Conservation (phyloP, 64 coral and sea anemone genomes). For the Porites lutea region DNA sequence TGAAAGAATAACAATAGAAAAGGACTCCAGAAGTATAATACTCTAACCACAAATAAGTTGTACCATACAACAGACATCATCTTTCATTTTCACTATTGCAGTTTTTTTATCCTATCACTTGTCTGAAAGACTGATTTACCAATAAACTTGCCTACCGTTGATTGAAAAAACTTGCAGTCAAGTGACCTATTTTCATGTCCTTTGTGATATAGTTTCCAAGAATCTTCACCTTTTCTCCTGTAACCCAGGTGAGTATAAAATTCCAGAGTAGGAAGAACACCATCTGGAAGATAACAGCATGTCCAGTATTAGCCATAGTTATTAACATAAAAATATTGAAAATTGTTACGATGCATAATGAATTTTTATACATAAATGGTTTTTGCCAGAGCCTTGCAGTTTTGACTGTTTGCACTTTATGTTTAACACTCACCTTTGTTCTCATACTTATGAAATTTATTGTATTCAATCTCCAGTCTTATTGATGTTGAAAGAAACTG, state of each 20-base stretch:
- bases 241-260: conserved; percentile 55
- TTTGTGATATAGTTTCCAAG: conserved; percentile 17
- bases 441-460: not conserved
- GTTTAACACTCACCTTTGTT: not conserved
- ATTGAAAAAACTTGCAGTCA: conserved; percentile 37
- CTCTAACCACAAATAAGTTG: too few relatives aligned
- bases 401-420: not conserved
- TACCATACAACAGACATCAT: too few relatives aligned
- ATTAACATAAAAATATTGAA: too few relatives aligned
- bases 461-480: conserved; percentile 66
- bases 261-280: conserved; percentile 21
- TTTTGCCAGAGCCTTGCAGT: not conserved
- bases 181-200: conserved; percentile 20
- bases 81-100: too few relatives aligned
- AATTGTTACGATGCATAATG: too few relatives aligned
- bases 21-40: too few relatives aligned
- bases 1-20: too few relatives aligned
- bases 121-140: not conserved
- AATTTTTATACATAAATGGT: too few relatives aligned
- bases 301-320: too few relatives aligned
- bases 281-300: not conserved
- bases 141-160: not conserved
- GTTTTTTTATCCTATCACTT: too few relatives aligned
- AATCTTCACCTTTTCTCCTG: conserved; percentile 11
- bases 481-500: conserved; percentile 88